These are phyloP conservation scores for Serripes groenlandicus DNA, from an alignment of 2,888 invertebrate species.

Conservation along the genomic window DNA sequence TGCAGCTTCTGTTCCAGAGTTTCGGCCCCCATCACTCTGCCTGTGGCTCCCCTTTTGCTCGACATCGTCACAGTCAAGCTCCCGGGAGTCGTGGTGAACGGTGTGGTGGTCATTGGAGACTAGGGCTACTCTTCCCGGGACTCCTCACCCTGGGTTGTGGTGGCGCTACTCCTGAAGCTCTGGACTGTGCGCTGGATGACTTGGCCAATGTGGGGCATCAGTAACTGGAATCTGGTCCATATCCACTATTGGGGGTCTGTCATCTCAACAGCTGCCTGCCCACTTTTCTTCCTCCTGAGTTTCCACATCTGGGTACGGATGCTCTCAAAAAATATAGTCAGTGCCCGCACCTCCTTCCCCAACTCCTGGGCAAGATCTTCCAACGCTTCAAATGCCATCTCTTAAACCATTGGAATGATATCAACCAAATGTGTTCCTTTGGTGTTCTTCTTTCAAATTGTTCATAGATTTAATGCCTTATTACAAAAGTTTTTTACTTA, in stretches of 20 bases:
- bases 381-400: too few species aligned
- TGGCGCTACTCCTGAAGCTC: conserved; percentile 45
- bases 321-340: too few species aligned
- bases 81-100: conserved; percentile 33
- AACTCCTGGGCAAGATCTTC: too few species aligned
- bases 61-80: conserved; percentile 45
- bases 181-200: conserved; percentile 47
- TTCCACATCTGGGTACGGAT: too few species aligned
- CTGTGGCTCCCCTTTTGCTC: conserved; percentile 37
- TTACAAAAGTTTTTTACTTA: too few species aligned
- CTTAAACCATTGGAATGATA: too few species aligned
- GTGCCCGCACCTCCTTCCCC: too few species aligned
- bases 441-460: too few species aligned
- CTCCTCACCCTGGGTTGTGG: conserved; percentile 48
- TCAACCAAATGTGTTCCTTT: too few species aligned
- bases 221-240: conserved; percentile 38
- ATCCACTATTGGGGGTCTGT: conserved; percentile 44
- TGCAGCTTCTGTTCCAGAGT: conserved; percentile 44
- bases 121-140: conserved; percentile 39
- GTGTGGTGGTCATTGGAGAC: conserved; percentile 38
- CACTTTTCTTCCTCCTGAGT: too few species aligned
- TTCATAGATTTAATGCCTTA: too few species aligned
- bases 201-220: conserved; percentile 54
- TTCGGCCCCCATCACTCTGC: conserved; percentile 45
- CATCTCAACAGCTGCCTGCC: conserved; percentile 46